A percentile compares a stretch with the other conserved stretches of the same genome.
These are phyloP conservation scores for Malacoctenus gilli DNA, from an alignment of 2,797 vertebrate genomes.

Conservation along the genomic window DNA sequence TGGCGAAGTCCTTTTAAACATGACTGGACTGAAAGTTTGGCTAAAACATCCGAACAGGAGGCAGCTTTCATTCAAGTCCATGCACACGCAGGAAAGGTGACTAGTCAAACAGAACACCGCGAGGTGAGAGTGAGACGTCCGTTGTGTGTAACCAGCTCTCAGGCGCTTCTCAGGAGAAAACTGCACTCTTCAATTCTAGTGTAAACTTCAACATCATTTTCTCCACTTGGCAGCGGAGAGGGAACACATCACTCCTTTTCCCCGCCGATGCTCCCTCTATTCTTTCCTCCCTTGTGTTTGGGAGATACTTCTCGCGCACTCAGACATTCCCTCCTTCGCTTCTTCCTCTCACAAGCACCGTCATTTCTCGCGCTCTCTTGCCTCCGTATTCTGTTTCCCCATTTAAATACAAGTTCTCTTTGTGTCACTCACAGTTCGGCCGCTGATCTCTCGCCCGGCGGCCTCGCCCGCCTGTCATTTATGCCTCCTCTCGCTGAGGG, in stretches of 20 bases:
- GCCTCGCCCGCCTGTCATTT: constrained; percentile 2
- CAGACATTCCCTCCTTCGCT: constrained; percentile 22
- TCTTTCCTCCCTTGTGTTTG: constrained; percentile 5
- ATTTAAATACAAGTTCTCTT: constrained; percentile 32
- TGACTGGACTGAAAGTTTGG: too few relatives aligned
- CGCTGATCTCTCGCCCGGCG: constrained; percentile 24
- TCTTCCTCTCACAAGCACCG: constrained; percentile 31
- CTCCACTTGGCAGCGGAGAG: constrained; percentile 33
- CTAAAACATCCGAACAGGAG: too few relatives aligned
- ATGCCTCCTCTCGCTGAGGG: constrained; percentile 10
- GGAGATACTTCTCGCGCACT: not conserved
- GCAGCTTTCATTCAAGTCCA: constrained; percentile 7
- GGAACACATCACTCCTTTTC: constrained; percentile 27
- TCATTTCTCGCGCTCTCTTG: constrained; percentile 27
- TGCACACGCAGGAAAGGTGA: not conserved
- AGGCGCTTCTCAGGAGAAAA: constrained; percentile 20
- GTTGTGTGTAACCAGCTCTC: not conserved
- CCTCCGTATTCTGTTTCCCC: constrained; percentile 23
- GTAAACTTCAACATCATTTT: constrained; percentile 42
- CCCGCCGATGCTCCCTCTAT: constrained; percentile 9
- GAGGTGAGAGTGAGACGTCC: constrained; percentile 2
- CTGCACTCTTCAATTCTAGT: constrained; percentile 40
- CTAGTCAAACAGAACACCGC: constrained; percentile 6
- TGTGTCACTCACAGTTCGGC: constrained; percentile 12
- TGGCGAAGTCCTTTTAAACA: too few relatives aligned